phyloP scores from a whole-genome alignment of 1,140 invertebrate genomes.

The Dreissena polymorpha region DNA sequence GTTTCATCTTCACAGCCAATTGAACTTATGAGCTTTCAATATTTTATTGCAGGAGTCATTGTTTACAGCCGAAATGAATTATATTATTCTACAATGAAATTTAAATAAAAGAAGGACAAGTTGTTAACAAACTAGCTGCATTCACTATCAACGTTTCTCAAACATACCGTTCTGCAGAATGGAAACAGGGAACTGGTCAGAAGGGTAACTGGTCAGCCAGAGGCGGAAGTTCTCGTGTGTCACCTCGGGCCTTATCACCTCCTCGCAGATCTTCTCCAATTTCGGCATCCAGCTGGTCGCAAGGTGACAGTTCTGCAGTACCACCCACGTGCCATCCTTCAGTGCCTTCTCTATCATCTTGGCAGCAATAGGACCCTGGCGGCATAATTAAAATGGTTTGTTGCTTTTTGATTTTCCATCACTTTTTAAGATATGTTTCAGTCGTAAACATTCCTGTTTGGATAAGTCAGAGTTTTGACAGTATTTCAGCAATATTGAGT shows the following conservation, averaged over 20 bases:
- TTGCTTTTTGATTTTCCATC: no score
- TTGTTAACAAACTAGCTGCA: background rate
- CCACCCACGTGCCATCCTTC: conserved; percentile 78
- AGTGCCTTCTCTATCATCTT: conserved; percentile 79
- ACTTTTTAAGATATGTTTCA: no score
- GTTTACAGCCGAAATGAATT: no score
- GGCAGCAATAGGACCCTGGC: conserved; percentile 80
- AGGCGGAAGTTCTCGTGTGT: conserved; percentile 79
- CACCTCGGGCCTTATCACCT: conserved; percentile 78
- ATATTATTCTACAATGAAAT: background rate
- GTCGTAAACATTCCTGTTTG: no score
- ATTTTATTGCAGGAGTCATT: no score
- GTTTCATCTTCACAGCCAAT: no score
- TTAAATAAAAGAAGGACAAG: background rate
- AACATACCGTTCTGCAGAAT: conserved; percentile 79
- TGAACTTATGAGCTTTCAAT: no score
- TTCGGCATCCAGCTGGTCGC: conserved; percentile 80
- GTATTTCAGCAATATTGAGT: no score
- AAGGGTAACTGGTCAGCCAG: conserved; percentile 80
- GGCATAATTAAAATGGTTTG: background rate
- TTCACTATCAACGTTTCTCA: background rate
- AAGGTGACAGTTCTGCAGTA: conserved; percentile 80
- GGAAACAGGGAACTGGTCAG: conserved; percentile 79
- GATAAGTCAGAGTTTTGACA: no score
- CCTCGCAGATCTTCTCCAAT: conserved; percentile 80